Percentiles rank a stretch among this genome's conserved stretches.
Evolutionary conservation across 2,888 invertebrate genomes (phyloP).

Genomic region (Cyclophora punctaria): DNA sequence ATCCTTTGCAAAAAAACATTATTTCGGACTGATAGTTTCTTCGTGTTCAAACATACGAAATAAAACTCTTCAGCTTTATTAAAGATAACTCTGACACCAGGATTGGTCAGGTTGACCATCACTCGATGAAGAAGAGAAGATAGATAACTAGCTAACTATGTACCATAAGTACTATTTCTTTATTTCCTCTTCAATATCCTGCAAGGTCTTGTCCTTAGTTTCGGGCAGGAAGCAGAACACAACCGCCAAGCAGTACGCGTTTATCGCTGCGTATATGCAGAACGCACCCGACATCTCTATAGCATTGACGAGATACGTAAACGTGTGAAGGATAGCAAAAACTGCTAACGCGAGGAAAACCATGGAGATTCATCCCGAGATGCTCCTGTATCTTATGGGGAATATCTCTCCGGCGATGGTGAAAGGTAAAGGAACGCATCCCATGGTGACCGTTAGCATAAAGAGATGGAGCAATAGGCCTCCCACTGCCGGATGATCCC

Average conservation of each 20-base stretch:
- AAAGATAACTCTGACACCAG: too few species aligned
- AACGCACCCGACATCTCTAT: slow-evolving; percentile 31
- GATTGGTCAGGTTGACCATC: too few species aligned
- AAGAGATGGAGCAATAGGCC: slow-evolving; percentile 14
- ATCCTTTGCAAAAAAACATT: too few species aligned
- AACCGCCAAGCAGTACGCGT: slow-evolving; percentile 35
- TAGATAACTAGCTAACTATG: too few species aligned
- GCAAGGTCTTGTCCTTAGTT: slow-evolving; percentile 45
- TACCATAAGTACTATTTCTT: too few species aligned
- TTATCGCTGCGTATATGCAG: slow-evolving; percentile 31
- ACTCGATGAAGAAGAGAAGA: too few species aligned
- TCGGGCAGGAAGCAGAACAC: slow-evolving; percentile 41
- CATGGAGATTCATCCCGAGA: slow-evolving; percentile 49
- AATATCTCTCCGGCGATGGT: slow-evolving; percentile 79
- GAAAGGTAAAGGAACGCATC: slow-evolving; percentile 73
- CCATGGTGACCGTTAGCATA: slow-evolving; percentile 59
- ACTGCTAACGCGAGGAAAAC: slow-evolving; percentile 44
- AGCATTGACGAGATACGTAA: slow-evolving; percentile 17
- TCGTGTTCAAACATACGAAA: too few species aligned
- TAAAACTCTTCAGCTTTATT: too few species aligned
- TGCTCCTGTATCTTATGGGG: slow-evolving; percentile 65
- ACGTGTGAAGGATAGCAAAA: slow-evolving; percentile 52
- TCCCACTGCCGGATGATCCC: slow-evolving; percentile 24
- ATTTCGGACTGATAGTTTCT: too few species aligned
- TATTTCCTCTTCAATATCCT: slow-evolving; percentile 40